Percentiles rank a stretch among this genome's conserved stretches.
phyloP scores from a whole-genome alignment of 2,888 invertebrate genomes.

The Watsonalla cultraria region DNA sequence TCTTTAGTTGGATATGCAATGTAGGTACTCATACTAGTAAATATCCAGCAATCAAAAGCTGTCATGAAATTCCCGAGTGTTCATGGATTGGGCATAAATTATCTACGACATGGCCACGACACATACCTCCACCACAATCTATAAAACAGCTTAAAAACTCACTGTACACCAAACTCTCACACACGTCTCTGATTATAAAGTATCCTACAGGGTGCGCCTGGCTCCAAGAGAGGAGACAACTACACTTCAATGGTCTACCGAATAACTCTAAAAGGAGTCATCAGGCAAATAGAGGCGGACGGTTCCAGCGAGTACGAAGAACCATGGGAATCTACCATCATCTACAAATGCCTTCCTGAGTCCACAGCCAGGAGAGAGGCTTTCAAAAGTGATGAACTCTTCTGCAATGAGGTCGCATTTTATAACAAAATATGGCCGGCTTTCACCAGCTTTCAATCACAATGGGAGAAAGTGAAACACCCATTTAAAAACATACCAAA shows the following conservation, averaged over 20 bases:
- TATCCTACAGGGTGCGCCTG: conserved; percentile 78
- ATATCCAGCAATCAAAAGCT: too few relatives aligned
- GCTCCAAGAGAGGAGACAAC: conserved; percentile 86
- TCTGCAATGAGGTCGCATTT: conserved; percentile 85
- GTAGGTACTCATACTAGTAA: too few relatives aligned
- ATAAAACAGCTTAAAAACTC: too few relatives aligned
- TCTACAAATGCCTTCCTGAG: conserved; percentile 85
- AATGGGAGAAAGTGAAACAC: conserved; percentile 54
- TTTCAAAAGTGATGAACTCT: conserved; percentile 84
- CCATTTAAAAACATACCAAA: conserved; percentile 78
- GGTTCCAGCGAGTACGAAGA: conserved; percentile 49
- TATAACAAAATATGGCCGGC: conserved; percentile 85
- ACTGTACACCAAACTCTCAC: too few relatives aligned
- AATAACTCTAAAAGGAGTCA: conserved; percentile 77
- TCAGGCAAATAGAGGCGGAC: conserved; percentile 42
- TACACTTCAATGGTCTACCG: conserved; percentile 86
- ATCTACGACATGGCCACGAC: too few relatives aligned
- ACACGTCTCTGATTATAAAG: background rate
- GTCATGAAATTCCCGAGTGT: too few relatives aligned
- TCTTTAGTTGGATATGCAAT: too few relatives aligned
- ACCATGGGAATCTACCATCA: conserved; percentile 82
- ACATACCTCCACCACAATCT: too few relatives aligned
- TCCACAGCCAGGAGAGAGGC: conserved; percentile 81
- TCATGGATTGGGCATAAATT: too few relatives aligned
- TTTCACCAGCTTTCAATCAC: conserved; percentile 77